phyloP scores from a whole-genome alignment of 2,888 invertebrate species.

The Dermolepida albohirtum region DNA sequence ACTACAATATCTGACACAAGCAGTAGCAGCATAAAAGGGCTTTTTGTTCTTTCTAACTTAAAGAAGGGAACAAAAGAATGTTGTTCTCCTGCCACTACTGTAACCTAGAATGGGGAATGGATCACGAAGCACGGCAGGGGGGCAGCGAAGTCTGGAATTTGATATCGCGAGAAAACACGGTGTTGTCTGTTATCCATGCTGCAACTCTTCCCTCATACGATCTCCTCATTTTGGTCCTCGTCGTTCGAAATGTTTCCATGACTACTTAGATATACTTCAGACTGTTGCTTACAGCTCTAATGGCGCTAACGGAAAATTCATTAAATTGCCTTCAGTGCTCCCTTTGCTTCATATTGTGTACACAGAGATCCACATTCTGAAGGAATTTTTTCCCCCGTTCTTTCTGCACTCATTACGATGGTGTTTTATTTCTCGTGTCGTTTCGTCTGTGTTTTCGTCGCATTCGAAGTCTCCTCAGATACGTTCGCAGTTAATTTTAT shows the following conservation, averaged over 20 bases:
- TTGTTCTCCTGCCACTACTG: not conserved
- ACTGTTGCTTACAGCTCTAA: not conserved
- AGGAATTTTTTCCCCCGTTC: not conserved
- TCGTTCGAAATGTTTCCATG: slow-evolving; percentile 1
- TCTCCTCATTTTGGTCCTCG: slow-evolving; percentile 1
- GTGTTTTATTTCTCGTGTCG: slow-evolving; percentile 8
- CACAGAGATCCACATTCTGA: not conserved
- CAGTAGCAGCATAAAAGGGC: slow-evolving; percentile 21
- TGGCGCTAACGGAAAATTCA: slow-evolving; percentile 3
- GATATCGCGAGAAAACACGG: slow-evolving; percentile 30
- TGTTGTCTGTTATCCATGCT: slow-evolving; percentile 1
- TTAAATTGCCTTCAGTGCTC: slow-evolving; percentile 9
- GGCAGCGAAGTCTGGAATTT: not conserved
- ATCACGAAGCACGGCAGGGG: too few relatives aligned
- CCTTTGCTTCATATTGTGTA: not conserved
- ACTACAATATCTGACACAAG: slow-evolving; percentile 31
- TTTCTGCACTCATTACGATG: not conserved
- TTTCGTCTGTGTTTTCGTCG: slow-evolving; percentile 7
- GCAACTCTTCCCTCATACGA: slow-evolving; percentile 2
- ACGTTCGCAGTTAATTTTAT: slow-evolving; percentile 29
- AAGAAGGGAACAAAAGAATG: slow-evolving; percentile 12
- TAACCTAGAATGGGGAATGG: too few relatives aligned
- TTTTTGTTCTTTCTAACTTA: slow-evolving; percentile 21
- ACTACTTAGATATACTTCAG: slow-evolving; percentile 3
- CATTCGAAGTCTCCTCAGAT: slow-evolving; percentile 15